These are phyloP conservation scores for Ancistrus triradiatus DNA, from an alignment of 2,113 vertebrate species.

Conservation along the genomic window DNA sequence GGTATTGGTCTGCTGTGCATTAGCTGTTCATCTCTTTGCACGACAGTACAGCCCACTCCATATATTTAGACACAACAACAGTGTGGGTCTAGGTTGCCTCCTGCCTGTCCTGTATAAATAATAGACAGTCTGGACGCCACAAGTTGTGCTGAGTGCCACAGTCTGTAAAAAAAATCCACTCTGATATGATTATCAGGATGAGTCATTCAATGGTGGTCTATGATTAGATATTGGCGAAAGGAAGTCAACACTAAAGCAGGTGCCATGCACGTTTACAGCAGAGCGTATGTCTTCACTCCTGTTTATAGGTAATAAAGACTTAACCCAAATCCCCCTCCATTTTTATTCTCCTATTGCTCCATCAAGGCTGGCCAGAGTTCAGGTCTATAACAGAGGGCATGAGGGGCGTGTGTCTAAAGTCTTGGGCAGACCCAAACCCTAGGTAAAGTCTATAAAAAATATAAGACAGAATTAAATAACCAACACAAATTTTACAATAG, in stretches of 20 bases:
- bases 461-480: too few species aligned
- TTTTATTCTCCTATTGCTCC: conserved; percentile 9
- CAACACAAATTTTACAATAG: too few species aligned
- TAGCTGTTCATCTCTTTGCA: too few species aligned
- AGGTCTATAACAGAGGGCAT: neutral
- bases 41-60: neutral
- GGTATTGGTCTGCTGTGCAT: conserved; percentile 5
- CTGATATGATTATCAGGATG: conserved; percentile 21
- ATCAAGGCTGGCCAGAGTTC: conserved; percentile 26
- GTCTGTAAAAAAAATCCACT: conserved; percentile 1
- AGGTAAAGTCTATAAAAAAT: too few species aligned
- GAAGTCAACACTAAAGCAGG: conserved; percentile 30
- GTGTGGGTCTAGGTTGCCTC: neutral
- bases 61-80: neutral
- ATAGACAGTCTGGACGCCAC: neutral
- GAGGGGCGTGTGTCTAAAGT: conserved; percentile 12
- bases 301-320: conserved; percentile 27
- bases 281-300: conserved; percentile 2
- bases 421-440: too few species aligned
- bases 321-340: conserved; percentile 5
- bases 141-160: neutral
- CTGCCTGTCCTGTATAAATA: neutral
- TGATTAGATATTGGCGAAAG: conserved; percentile 26
- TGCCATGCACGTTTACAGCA: conserved; percentile 26
- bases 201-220: neutral